Base-by-base conservation (phyloP, 2,797 vertebrate species). In the Clarias fuscus region DNA sequence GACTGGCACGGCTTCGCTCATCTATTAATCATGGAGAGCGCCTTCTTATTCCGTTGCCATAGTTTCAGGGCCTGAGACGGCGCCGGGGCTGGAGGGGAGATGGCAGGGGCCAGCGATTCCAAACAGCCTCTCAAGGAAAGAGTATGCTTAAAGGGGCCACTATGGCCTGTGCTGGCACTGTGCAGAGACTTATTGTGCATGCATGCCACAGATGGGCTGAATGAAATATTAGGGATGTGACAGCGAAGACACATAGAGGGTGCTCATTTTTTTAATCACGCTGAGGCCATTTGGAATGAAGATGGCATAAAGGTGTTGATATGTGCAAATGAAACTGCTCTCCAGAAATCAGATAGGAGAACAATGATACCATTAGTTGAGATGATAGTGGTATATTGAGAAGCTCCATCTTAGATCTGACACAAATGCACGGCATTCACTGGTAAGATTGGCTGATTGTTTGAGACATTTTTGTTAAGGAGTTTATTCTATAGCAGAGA, bases 21-120 rank as follows among this genome's bases (percentile, higher is more conserved):
- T 99, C 97, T 98, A 98, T 99, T 99, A 99, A 99, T 99, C 98
- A 99, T 99, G 96, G 96, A 96, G 96, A 94, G 97, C 97, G 95
- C 96, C 97, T 97, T 97, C 97, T 96, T 96, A 97, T 97, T 97
- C 96, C 85, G 98, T 99, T 99, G 97, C 98, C 97, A 99, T 99
- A 98, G 98, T 98, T 98, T 97, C 98, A 94, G 94, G 95, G 97
- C 96, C 97, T 96, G 96, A 95, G 97, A 97, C 96, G 95, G 96
- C 96, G 96, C 96, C 96, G 95, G 97, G 95, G 87, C 72, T 83
- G 95, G 94, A 93, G 94, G 92, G 91, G 93, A 94, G 93, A 92
- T 90, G 93, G 92, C 91, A 88, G 93, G 94, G 94, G 87, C 84
- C 94, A 94, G 73, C 93, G 92, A 93, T 93, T 88, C 84, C 91